Conservation (phyloP, 92 coral and sea anemone genomes). For the Parazoanthus atlanticus region DNA sequence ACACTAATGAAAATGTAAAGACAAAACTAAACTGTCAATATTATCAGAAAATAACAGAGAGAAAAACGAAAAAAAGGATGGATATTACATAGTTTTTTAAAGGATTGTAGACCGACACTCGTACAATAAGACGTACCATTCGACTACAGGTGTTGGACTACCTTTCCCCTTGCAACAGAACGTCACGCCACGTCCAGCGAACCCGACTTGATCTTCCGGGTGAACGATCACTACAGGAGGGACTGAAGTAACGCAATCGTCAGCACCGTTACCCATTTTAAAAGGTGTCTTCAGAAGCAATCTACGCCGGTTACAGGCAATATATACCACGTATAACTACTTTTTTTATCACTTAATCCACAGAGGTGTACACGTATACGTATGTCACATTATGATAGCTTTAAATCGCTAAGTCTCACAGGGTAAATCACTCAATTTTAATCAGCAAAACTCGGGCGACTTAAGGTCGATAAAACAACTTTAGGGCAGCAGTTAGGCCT, state of each 20-base stretch:
- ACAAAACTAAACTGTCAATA: background rate
- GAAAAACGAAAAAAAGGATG: background rate
- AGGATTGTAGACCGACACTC: too few species aligned
- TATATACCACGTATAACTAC: background rate
- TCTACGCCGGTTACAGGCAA: background rate
- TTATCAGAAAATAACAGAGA: background rate
- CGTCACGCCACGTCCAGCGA: slow-evolving; percentile 22
- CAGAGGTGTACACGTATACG: too few species aligned
- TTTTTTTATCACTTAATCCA: too few species aligned
- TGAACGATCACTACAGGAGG: slow-evolving; percentile 29
- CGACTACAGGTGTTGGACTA: slow-evolving; percentile 8
- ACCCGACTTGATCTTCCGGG: slow-evolving; percentile 31
- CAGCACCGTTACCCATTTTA: background rate
- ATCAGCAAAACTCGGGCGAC: too few species aligned
- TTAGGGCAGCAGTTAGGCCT: too few species aligned
- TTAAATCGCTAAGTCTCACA: too few species aligned
- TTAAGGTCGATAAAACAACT: too few species aligned
- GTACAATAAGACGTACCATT: slow-evolving; percentile 12
- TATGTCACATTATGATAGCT: too few species aligned
- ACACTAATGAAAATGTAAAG: background rate
- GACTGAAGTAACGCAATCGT: background rate
- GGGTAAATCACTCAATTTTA: too few species aligned
- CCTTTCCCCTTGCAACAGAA: slow-evolving; percentile 40
- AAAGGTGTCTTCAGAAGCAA: background rate
- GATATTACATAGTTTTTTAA: background rate